Base-by-base conservation (phyloP, 2,888 invertebrate species). In the Podotricha telesiphe region DNA sequence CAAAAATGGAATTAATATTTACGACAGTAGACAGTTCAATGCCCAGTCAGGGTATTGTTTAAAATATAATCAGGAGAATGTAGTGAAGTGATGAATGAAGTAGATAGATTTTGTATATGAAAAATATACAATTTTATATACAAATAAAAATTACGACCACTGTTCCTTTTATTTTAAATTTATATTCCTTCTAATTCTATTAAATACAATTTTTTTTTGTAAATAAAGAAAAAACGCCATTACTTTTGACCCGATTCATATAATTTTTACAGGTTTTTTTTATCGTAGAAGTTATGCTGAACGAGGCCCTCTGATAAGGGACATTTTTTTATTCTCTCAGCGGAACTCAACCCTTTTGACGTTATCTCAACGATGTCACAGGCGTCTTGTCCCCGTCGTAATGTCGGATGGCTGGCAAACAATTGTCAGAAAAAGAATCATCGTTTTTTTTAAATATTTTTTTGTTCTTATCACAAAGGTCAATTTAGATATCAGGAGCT, bases 341-440 rank as follows among this genome's bases (percentile, higher is more conserved):
- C 86, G 86, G 85, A 85, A 87, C 84, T 87, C 87, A 89, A 90
- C 90, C 91, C 91, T 89, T 88, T 84, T 84, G 88, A 84, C 87
- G 87, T 84, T 91, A 91, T 91, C 91, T 82, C 77, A 75, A 78
- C 83, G 86, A 87, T 85, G 89, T 88, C 86, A 87, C 85, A 82
- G 80, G 79, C 84, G 83, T 86, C 86, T 86, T 85, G 83, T 84
- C 80, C 80, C 80, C 78, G 73, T 76, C 79, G 76, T 77, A 78
- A 79, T 77, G 74, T 82, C 82, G 82, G 80, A 80, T 80, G 81
- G 81, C 78, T 79, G 80, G 81, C 81, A 71, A 72, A 74, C 72
- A 75, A 73, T 75, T 71, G 75, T 69, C 72, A 48, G 71, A 70
- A 69, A 73, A 71, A 74, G 56, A 56, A 63, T 53, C 48, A 45